phyloP scores from a whole-genome alignment of 2,888 invertebrate species.

The Synergus japonicus region DNA sequence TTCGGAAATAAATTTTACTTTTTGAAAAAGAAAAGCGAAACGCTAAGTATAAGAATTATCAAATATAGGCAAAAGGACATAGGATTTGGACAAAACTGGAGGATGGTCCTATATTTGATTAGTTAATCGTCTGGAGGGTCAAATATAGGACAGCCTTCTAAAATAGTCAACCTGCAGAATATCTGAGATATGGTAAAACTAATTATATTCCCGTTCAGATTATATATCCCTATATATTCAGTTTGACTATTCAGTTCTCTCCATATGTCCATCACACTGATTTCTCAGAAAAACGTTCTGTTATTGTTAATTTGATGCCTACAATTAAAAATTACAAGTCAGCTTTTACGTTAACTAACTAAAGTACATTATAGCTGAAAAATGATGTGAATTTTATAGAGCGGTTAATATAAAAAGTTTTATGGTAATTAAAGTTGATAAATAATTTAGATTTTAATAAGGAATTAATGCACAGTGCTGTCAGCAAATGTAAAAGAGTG shows the following conservation, averaged over 20 bases:
- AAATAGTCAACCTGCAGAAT: too few species aligned
- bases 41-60: not conserved
- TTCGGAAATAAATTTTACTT: constrained; percentile 3
- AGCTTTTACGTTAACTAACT: too few species aligned
- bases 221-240: too few species aligned
- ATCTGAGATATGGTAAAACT: too few species aligned
- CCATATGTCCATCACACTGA: too few species aligned
- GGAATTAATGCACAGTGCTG: not conserved
- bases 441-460: not conserved
- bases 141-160: too few species aligned
- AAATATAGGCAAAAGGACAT: too few species aligned
- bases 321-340: not conserved
- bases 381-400: not conserved
- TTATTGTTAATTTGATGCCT: not conserved
- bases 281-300: not conserved
- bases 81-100: too few species aligned
- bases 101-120: too few species aligned
- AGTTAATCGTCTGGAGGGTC: too few species aligned
- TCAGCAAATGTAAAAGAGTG: not conserved
- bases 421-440: not conserved
- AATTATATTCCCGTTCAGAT: too few species aligned
- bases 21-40: not conserved
- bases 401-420: not conserved
- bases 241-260: too few species aligned
- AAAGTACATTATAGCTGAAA: not conserved